These are phyloP conservation scores for Hylaea fasciaria DNA, from an alignment of 2,888 invertebrate genomes.

Conservation along the genomic window DNA sequence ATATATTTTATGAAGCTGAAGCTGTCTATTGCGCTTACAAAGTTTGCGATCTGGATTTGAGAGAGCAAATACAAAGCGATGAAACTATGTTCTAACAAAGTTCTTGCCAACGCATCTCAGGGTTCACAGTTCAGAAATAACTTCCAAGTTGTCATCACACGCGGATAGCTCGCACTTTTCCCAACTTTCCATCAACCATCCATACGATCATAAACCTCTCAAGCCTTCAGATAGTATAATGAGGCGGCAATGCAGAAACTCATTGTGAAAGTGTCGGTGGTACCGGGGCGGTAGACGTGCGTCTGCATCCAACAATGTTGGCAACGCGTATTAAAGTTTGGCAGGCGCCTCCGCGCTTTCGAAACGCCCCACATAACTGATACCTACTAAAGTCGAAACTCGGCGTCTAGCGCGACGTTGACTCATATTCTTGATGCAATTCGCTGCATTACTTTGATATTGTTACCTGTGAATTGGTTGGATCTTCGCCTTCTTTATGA, in stretches of 20 bases:
- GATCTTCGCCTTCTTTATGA: not conserved
- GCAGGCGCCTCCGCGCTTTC: slow-evolving; percentile 63
- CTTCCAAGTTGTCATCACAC: slow-evolving; percentile 1
- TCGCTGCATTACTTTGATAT: slow-evolving; percentile 33
- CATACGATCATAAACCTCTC: slow-evolving; percentile 30
- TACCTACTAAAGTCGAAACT: slow-evolving; percentile 54
- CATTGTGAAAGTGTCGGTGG: slow-evolving; percentile 62
- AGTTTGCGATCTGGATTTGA: not conserved
- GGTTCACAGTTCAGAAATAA: not conserved
- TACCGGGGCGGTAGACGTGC: slow-evolving; percentile 38
- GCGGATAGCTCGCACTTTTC: slow-evolving; percentile 2
- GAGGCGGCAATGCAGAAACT: slow-evolving; percentile 28
- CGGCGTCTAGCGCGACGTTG: slow-evolving; percentile 52
- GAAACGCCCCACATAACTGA: slow-evolving; percentile 46
- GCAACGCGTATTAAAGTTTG: slow-evolving; percentile 70
- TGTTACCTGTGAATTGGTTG: not conserved
- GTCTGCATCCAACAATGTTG: slow-evolving; percentile 59
- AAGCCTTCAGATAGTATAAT: slow-evolving; percentile 19
- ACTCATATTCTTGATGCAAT: slow-evolving; percentile 51
- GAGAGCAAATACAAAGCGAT: not conserved
- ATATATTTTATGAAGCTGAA: slow-evolving; percentile 16
- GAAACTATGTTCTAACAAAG: slow-evolving; percentile 1
- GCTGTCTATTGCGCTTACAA: not conserved
- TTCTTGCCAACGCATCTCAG: slow-evolving; percentile 1
- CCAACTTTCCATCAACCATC: slow-evolving; percentile 8